Evolutionary conservation across 2,888 invertebrate species (phyloP), one percentile per base, ranked within the genome.

Genomic region (Scaptomyza cyrtandrae): DNA sequence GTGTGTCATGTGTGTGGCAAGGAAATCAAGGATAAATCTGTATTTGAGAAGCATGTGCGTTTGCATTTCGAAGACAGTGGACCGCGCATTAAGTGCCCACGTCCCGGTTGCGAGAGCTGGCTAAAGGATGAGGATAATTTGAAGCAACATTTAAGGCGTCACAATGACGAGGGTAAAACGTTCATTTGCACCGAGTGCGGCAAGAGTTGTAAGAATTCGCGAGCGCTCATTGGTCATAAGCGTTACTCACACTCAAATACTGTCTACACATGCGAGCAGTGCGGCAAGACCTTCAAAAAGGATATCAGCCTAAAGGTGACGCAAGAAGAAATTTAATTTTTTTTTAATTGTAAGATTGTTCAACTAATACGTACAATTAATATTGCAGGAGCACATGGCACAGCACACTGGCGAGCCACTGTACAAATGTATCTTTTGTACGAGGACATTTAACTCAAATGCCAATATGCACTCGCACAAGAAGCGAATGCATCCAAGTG

Each of bases 1-100:
- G 89, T 92, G 24, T 92, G 91, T 58, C 91, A 92, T 76, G 91
- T 92, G 10, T 92, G 92, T 56, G 92, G 91, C 24, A 92, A 92
- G 68, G 90, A 90, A 50, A 91, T 92, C 63, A 90, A 91, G 13
- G 92, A 91, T 27, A 91, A 91, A 60, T 86, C 90, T 29, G 89
- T 90, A 6, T 92, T 90, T 55, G 92, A 91, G 54, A 91, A 90
- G 41, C 91, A 92, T 78, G 91, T 91, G 14, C 80, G 90, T 3
- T 75, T 90, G 64, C 92, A 92, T 62, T 91, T 90, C 37, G 90
- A 90, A 35, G 88, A 90, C 1, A 91, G 90, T 39, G 90, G 90
- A 3, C 91, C 92, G 2, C 91, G 91, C 44, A 88, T 92, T 1
- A 91, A 92, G 72, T 92, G 92, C 62, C 88, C 91, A 0, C 90